Base-by-base conservation (phyloP, 2,888 invertebrate species). In the Linyphia triangularis region DNA sequence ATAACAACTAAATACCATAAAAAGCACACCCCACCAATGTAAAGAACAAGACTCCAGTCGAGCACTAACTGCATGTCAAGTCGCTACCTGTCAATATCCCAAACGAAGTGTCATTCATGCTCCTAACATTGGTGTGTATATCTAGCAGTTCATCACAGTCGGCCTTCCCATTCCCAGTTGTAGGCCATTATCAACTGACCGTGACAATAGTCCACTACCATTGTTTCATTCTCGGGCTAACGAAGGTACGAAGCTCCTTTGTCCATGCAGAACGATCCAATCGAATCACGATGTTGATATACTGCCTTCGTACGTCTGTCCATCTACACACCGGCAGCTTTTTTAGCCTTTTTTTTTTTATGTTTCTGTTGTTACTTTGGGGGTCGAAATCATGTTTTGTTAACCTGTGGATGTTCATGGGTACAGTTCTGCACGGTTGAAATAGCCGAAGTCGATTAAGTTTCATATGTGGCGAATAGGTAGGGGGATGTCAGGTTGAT, bases 141-240 rank as follows among this genome's bases (percentile, higher is more conserved):
- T 51, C 51, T 51, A 13, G 51, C 51, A 51, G 51, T 51, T 51
- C 51, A 51, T 51, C 51, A 1, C 5, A 51, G 13, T 16, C 51
- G 51, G 51, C 51, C 51, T 51, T 51, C 51, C 51, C 51, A 51
- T 13, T 7, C 59, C 33, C 26, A 59, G 37, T 69, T 51, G 19
- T 10, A 37, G n/a, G 30, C 61, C 63, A 63, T 63, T 30, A 61
- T 33, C 72, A 79, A 63, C 33, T 73, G 86, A 88, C 86, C 86
- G 81, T 88, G 86, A 88, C 86, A 67, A 57, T 28, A 37, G 30
- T 40, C 30, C 7, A 24, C 24, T 30, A 67, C 75, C 81, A 88
- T 88, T 88, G 86, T 88, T 81, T 81, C 86, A 75, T 28, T 19
- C 22, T 28, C 51, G 51, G 51, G 26, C 59, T 86, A 86, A 79